These are phyloP conservation scores for Synergus japonicus DNA, from an alignment of 2,888 invertebrate species.

Conservation along the genomic window DNA sequence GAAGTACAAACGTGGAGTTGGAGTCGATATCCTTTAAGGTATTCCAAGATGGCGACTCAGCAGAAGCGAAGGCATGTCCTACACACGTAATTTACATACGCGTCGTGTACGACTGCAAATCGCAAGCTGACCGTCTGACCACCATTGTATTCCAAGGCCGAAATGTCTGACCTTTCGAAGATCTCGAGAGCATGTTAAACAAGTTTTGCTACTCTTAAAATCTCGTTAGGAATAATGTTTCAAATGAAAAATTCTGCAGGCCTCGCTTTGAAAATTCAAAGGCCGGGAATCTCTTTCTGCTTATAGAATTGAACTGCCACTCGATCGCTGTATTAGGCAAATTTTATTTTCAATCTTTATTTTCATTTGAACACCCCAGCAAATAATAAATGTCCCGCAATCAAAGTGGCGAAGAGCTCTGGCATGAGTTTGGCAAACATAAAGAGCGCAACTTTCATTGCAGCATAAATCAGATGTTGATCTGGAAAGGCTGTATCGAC, in stretches of 20 bases:
- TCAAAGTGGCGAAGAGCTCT: background rate
- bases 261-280: too few species aligned
- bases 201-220: background rate
- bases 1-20: slow-evolving; percentile 19
- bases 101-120: slow-evolving; percentile 36
- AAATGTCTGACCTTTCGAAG: slow-evolving; percentile 27
- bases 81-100: slow-evolving; percentile 39
- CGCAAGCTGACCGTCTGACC: slow-evolving; percentile 21
- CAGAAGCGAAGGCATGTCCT: slow-evolving; percentile 18
- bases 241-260: background rate
- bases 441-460: slow-evolving; percentile 3
- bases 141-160: slow-evolving; percentile 14
- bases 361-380: background rate
- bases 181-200: slow-evolving; percentile 19
- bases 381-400: background rate
- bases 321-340: background rate
- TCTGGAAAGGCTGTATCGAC: slow-evolving; percentile 20
- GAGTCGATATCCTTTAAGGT: slow-evolving; percentile 56
- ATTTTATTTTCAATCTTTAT: background rate
- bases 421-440: background rate
- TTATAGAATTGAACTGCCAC: background rate
- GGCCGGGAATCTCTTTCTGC: background rate
- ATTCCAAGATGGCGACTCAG: slow-evolving; percentile 54
- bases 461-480: slow-evolving; percentile 18
- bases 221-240: too few species aligned